Percentiles rank a stretch among this genome's conserved stretches.
Evolutionary conservation across 2,797 vertebrate genomes (phyloP).

Genomic region (Holocentrus rufus): DNA sequence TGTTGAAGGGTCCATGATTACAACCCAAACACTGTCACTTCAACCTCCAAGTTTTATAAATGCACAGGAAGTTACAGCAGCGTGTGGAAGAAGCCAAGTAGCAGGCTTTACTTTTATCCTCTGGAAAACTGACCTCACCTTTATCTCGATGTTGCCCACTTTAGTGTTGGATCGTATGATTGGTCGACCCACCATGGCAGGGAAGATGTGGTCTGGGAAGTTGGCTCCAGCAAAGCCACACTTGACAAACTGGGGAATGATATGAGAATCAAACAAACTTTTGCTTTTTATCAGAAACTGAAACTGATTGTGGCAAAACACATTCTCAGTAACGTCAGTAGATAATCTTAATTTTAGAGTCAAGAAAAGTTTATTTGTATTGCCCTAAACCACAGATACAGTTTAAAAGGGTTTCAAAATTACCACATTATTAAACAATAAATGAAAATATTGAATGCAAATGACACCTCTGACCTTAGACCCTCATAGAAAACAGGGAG

Average conservation of each 20-base stretch:
- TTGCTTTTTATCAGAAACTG: not conserved
- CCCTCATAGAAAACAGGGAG: too few relatives aligned
- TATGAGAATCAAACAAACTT: conserved; percentile 35
- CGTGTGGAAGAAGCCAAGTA: not conserved
- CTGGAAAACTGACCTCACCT: conserved; percentile 73
- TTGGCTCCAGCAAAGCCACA: conserved; percentile 87
- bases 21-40: not conserved
- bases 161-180: conserved; percentile 82
- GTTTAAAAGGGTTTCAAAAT: too few relatives aligned
- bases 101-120: too few relatives aligned
- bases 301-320: conserved; percentile 8
- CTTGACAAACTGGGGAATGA: conserved; percentile 83
- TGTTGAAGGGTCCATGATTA: not conserved
- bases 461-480: too few relatives aligned
- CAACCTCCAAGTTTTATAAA: not conserved
- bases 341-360: too few relatives aligned
- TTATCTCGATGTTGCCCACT: conserved; percentile 87
- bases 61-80: too few relatives aligned
- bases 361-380: not conserved
- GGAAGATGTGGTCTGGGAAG: conserved; percentile 88
- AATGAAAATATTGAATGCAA: too few relatives aligned
- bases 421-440: too few relatives aligned
- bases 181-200: conserved; percentile 85
- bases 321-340: too few relatives aligned
- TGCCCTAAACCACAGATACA: not conserved